phyloP scores from a whole-genome alignment of 2,113 vertebrate species.

The Baryphthengus martii region DNA sequence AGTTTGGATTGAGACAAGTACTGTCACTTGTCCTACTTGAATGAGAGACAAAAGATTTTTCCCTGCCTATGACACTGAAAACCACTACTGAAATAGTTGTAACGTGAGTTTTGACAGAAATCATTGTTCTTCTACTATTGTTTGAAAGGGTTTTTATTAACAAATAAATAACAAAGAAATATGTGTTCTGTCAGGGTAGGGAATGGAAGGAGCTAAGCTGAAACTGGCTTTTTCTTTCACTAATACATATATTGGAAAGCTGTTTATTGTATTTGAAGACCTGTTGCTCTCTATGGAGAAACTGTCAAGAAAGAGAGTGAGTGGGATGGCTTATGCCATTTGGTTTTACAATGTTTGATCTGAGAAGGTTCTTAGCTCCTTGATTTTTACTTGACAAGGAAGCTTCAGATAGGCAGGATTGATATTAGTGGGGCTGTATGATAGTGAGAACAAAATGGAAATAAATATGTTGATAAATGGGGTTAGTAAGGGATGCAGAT shows the following conservation, averaged over 20 bases:
- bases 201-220: background rate
- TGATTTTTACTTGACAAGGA: background rate
- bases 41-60: background rate
- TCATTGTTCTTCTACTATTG: background rate
- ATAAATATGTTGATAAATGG: background rate
- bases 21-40: background rate
- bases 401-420: background rate
- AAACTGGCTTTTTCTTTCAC: background rate
- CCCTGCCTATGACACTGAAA: background rate
- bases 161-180: background rate
- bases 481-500: background rate
- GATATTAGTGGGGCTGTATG: background rate
- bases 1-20: background rate
- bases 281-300: background rate
- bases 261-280: background rate
- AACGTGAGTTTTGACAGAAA: background rate
- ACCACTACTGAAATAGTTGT: background rate
- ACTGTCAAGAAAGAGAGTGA: background rate
- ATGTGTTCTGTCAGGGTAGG: background rate
- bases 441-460: background rate
- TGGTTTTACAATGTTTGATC: background rate
- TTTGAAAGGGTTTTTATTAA: background rate
- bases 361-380: background rate
- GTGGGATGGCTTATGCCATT: background rate
- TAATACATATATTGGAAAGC: background rate